Evolutionary conservation across 2,888 invertebrate genomes (phyloP).

Genomic region (Coenonympha glycerion): DNA sequence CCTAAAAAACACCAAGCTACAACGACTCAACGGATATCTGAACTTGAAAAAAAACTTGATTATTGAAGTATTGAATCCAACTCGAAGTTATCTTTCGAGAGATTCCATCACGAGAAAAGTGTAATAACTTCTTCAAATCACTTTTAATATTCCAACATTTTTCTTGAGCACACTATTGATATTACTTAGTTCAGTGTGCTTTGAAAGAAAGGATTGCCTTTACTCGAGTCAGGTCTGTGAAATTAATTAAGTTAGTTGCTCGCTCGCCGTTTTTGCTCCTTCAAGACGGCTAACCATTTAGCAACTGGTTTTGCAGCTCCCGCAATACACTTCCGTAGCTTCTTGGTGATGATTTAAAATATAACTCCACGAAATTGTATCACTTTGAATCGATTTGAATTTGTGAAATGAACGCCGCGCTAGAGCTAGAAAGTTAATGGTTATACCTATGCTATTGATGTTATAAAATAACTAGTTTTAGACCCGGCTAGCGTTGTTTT

Average conservation of each 20-base stretch:
- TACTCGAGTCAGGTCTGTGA: constrained; percentile 25
- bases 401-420: not conserved
- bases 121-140: not conserved
- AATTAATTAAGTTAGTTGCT: constrained; percentile 30
- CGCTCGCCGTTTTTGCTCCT: constrained; percentile 26
- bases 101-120: not conserved
- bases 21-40: no score
- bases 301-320: constrained; percentile 18
- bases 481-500: no score
- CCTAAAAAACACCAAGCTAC: no score
- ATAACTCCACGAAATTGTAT: constrained; percentile 1
- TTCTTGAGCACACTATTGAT: not conserved
- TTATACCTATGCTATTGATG: no score
- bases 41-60: not conserved
- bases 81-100: not conserved
- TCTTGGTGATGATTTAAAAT: constrained; percentile 21
- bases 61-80: no score
- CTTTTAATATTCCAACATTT: constrained; percentile 10
- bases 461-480: no score
- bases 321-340: constrained; percentile 10
- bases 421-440: not conserved
- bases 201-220: constrained; percentile 28
- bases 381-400: not conserved
- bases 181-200: constrained; percentile 1
- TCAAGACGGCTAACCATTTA: constrained; percentile 23